phyloP scores from a whole-genome alignment of 2,113 vertebrate species.

The Scalopus aquaticus region DNA sequence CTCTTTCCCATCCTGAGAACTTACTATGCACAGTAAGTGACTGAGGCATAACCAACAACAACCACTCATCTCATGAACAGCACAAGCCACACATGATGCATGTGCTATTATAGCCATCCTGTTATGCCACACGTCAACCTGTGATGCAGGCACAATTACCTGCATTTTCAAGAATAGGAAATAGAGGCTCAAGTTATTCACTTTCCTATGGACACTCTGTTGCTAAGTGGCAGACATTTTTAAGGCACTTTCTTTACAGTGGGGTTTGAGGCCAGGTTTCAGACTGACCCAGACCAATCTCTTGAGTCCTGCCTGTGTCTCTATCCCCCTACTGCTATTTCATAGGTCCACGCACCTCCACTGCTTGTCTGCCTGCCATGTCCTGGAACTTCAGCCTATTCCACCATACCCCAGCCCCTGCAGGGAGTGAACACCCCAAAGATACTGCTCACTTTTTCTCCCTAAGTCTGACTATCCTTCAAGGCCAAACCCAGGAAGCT shows the following conservation, averaged over 20 bases:
- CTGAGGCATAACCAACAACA: not conserved
- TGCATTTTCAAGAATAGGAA: not conserved
- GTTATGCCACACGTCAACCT: not conserved
- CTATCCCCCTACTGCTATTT: not conserved
- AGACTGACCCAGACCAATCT: not conserved
- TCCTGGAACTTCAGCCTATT: not conserved
- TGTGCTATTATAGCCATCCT: not conserved
- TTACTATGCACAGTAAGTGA: not conserved
- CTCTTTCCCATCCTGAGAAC: not conserved
- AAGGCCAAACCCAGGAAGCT: not conserved
- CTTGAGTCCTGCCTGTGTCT: not conserved
- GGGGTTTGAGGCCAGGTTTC: not conserved
- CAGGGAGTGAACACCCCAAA: not conserved
- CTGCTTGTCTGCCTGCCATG: not conserved
- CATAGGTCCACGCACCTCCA: not conserved
- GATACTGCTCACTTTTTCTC: not conserved
- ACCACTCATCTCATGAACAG: not conserved
- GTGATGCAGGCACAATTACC: not conserved
- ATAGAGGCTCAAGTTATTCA: not conserved
- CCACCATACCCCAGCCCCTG: not conserved
- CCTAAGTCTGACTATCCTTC: not conserved
- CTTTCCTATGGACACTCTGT: not conserved
- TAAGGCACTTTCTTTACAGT: not conserved
- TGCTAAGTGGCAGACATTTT: not conserved
- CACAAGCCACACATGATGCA: not conserved